Evolutionary conservation across 2,888 invertebrate species (phyloP).

Genomic region (Plebejus melissa): DNA sequence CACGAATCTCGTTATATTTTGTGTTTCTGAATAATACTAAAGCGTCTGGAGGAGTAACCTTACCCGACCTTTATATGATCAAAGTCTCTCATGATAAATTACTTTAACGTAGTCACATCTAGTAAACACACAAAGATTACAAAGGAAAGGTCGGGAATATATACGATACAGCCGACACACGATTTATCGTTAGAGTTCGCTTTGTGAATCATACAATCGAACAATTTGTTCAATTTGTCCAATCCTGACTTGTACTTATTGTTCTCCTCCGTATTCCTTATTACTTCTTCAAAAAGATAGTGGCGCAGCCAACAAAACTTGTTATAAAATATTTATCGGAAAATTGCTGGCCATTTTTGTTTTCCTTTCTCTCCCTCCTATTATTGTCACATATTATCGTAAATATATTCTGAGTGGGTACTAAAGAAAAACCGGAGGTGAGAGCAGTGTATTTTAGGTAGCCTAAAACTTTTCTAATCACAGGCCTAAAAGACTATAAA

Average conservation of each 20-base stretch:
- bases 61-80: constrained; percentile 3
- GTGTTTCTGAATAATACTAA: constrained; percentile 1
- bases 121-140: constrained; percentile 30
- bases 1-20: constrained; percentile 1
- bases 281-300: constrained; percentile 9
- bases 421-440: not conserved
- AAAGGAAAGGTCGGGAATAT: constrained; percentile 31
- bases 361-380: not conserved
- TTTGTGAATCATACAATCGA: constrained; percentile 33
- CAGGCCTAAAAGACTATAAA: constrained; percentile 30
- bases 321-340: not conserved
- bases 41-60: constrained; percentile 9
- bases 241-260: constrained; percentile 29
- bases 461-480: constrained; percentile 24
- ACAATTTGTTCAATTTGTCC: constrained; percentile 34
- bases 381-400: not conserved
- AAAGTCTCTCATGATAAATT: constrained; percentile 23
- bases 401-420: not conserved
- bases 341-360: not conserved
- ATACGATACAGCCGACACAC: constrained; percentile 34
- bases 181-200: constrained; percentile 35
- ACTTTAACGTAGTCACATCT: constrained; percentile 26
- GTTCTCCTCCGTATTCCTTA: constrained; percentile 24
- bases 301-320: constrained; percentile 2
- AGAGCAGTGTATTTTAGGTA: not conserved